These are phyloP conservation scores for Aplysia californica DNA, from an alignment of 1,140 invertebrate species.

Conservation along the genomic window DNA sequence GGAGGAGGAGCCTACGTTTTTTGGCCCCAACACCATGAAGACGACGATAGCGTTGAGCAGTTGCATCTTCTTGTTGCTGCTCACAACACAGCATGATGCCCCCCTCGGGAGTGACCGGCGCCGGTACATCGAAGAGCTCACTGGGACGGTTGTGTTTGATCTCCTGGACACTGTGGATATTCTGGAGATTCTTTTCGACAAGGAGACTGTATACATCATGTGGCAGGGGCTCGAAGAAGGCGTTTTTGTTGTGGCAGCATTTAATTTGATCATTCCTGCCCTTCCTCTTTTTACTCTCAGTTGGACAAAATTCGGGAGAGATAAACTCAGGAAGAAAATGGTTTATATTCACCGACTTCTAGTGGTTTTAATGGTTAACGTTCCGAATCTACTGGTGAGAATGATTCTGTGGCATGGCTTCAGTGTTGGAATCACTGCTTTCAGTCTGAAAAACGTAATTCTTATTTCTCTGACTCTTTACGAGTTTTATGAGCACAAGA, in stretches of 20 bases:
- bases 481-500: conserved; percentile 40
- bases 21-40: conserved; percentile 71
- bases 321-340: conserved; percentile 40
- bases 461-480: conserved; percentile 57
- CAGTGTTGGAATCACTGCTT: conserved; percentile 69
- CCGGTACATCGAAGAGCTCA: conserved; percentile 64
- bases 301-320: conserved; percentile 57
- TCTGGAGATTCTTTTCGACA: conserved; percentile 63
- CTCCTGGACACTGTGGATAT: conserved; percentile 72
- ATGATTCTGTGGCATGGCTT: conserved; percentile 71
- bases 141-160: conserved; percentile 66
- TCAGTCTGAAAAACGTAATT: conserved; percentile 73
- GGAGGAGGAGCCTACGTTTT: conserved; percentile 56
- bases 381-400: conserved; percentile 72
- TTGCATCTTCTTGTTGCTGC: conserved; percentile 71
- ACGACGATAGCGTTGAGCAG: conserved; percentile 68
- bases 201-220: conserved; percentile 52
- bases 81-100: conserved; percentile 72
- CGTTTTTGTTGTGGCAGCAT: conserved; percentile 69
- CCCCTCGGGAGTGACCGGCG: conserved; percentile 64
- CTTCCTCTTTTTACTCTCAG: conserved; percentile 72
- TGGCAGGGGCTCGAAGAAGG: conserved; percentile 64
- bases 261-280: conserved; percentile 73
- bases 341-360: conserved; percentile 65
- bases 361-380: conserved; percentile 70